Evolutionary conservation across 2,113 vertebrate genomes (phyloP).

Genomic region (Trachemys scripta): DNA sequence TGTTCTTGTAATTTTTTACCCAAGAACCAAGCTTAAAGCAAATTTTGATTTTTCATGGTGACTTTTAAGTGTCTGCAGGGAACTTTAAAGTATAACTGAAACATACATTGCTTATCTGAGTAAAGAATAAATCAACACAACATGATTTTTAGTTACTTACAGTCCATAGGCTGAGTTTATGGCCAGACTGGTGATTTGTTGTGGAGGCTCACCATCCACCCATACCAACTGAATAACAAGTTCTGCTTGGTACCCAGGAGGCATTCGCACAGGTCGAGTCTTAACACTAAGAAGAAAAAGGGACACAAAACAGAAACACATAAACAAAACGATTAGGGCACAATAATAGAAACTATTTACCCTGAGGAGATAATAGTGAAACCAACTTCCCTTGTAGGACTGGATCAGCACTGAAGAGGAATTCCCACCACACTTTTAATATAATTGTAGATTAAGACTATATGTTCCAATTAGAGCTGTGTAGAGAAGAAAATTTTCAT

Average conservation of each 20-base stretch:
- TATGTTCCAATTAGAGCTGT: background rate
- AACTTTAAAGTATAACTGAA: background rate
- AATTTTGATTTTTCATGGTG: conserved; percentile 15
- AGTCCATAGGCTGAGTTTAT: conserved; percentile 97
- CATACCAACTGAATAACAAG: conserved; percentile 94
- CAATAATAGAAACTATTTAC: background rate
- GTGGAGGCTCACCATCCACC: conserved; percentile 94
- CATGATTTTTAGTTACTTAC: conserved; percentile 84
- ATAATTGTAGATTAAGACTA: fast-evolving
- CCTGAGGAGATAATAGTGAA: background rate
- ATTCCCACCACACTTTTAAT: background rate
- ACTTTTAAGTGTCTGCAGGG: background rate
- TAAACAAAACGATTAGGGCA: background rate
- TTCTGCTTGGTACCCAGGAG: conserved; percentile 95
- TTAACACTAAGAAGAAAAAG: conserved; percentile 85
- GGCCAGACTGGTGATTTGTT: conserved; percentile 94
- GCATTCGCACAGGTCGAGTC: conserved; percentile 88
- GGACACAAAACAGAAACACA: conserved; percentile 29
- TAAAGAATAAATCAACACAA: conserved; percentile 1
- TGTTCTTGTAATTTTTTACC: background rate
- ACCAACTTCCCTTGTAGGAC: background rate
- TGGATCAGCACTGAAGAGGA: background rate
- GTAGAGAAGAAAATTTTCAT: background rate
- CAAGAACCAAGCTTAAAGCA: background rate
- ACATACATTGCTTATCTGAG: background rate